These are phyloP conservation scores for Pseudococcus viburni DNA, from an alignment of 2,888 invertebrate genomes.

Conservation along the genomic window DNA sequence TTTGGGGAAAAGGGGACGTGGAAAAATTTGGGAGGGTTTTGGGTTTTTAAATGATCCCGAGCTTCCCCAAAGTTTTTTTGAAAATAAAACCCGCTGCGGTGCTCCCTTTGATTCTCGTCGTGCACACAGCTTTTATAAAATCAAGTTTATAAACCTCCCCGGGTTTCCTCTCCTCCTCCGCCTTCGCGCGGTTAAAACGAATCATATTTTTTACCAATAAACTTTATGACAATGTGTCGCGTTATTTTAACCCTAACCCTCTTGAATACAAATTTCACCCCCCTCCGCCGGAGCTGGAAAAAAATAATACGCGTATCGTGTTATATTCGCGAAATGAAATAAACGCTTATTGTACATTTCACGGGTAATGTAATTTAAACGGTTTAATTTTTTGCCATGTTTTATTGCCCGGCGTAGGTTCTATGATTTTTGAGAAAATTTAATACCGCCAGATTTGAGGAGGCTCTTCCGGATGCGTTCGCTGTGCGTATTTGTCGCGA, in stretches of 20 bases:
- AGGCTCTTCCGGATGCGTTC: too few species aligned
- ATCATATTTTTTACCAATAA: slow-evolving; percentile 57
- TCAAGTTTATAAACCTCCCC: slow-evolving; percentile 64
- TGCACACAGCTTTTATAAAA: slow-evolving; percentile 16
- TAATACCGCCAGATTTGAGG: too few species aligned
- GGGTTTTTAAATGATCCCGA: slow-evolving; percentile 62
- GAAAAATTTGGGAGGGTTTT: slow-evolving; percentile 61
- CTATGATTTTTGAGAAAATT: slow-evolving; percentile 13
- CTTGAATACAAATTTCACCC: slow-evolving; percentile 61
- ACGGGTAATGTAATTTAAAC: slow-evolving; percentile 63
- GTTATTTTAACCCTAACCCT: slow-evolving; percentile 65
- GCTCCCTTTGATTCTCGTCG: not conserved
- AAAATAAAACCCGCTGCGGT: not conserved
- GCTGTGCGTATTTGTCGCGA: too few species aligned
- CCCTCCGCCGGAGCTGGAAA: not conserved
- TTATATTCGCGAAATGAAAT: slow-evolving; percentile 40
- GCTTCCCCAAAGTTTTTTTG: slow-evolving; percentile 38
- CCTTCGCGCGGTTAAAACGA: slow-evolving; percentile 50
- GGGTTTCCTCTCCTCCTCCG: not conserved
- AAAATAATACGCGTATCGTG: slow-evolving; percentile 31
- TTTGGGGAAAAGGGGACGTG: slow-evolving; percentile 64
- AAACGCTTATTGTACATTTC: slow-evolving; percentile 62
- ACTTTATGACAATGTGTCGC: slow-evolving; percentile 63
- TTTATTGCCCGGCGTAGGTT: not conserved
- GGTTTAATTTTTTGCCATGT: slow-evolving; percentile 54